phyloP scores from a whole-genome alignment of 2,113 vertebrate species.

The Gallinago media region DNA sequence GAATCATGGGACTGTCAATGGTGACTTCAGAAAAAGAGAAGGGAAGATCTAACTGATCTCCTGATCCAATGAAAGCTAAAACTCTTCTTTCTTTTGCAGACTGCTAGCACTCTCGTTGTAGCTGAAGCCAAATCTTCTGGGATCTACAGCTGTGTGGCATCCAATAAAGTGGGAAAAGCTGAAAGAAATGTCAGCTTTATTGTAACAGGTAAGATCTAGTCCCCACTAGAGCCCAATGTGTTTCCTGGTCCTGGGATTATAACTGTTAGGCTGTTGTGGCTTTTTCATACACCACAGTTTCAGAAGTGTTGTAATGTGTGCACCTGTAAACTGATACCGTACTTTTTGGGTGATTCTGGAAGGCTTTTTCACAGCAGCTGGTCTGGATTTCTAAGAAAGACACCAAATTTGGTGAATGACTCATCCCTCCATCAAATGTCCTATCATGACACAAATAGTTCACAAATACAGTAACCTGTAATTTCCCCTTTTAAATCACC shows the following conservation, averaged over 20 bases:
- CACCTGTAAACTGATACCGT: background rate
- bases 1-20: background rate
- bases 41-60: background rate
- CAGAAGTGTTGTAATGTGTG: background rate
- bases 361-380: background rate
- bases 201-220: slow-evolving; percentile 87
- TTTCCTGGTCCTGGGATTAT: background rate
- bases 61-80: background rate
- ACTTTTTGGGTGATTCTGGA: background rate
- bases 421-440: background rate
- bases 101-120: slow-evolving; percentile 87
- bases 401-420: background rate
- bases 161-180: slow-evolving; percentile 87
- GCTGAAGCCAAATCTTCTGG: slow-evolving; percentile 87
- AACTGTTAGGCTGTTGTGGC: background rate
- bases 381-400: background rate
- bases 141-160: slow-evolving; percentile 89
- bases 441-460: background rate
- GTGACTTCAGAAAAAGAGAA: background rate
- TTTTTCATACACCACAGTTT: background rate
- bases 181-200: slow-evolving; percentile 88
- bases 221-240: fast-evolving
- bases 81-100: slow-evolving; percentile 79
- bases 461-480: background rate
- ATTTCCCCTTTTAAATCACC: background rate